phyloP scores from a whole-genome alignment of 1,140 invertebrate genomes.

The Sitophilus oryzae region DNA sequence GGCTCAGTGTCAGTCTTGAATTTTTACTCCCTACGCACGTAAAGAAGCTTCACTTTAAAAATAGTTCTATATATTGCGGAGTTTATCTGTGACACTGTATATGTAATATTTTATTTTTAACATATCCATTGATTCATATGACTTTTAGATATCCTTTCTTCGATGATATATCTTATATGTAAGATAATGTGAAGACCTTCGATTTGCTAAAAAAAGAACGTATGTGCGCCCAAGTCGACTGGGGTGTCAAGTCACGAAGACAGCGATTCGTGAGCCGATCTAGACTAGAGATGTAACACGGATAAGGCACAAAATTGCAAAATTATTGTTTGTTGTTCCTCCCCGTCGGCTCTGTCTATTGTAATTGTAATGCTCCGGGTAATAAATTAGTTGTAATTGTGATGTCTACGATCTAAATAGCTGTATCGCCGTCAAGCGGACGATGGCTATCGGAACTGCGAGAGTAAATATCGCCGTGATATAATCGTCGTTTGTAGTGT shows the following conservation, averaged over 20 bases:
- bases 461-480: constrained; percentile 15
- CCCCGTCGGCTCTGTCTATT: constrained; percentile 4
- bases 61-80: too few relatives aligned
- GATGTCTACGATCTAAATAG: constrained; percentile 17
- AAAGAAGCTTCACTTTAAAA: too few relatives aligned
- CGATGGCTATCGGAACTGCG: constrained; percentile 15
- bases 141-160: too few relatives aligned
- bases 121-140: too few relatives aligned
- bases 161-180: too few relatives aligned
- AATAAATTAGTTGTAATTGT: constrained; percentile 24
- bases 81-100: too few relatives aligned
- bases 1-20: too few relatives aligned
- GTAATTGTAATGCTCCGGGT: constrained; percentile 20
- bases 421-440: constrained; percentile 11
- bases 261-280: constrained; percentile 11
- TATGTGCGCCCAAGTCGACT: not conserved
- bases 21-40: too few relatives aligned
- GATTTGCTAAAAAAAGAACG: too few relatives aligned
- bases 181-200: too few relatives aligned
- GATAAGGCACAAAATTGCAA: constrained; percentile 22
- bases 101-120: too few relatives aligned
- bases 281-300: constrained; percentile 15
- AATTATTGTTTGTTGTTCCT: constrained; percentile 22
- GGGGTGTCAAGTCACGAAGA: constrained; percentile 19
- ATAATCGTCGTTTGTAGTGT: not conserved